phyloP scores from a whole-genome alignment of 2,888 invertebrate genomes.

The Eupithecia vulgata region DNA sequence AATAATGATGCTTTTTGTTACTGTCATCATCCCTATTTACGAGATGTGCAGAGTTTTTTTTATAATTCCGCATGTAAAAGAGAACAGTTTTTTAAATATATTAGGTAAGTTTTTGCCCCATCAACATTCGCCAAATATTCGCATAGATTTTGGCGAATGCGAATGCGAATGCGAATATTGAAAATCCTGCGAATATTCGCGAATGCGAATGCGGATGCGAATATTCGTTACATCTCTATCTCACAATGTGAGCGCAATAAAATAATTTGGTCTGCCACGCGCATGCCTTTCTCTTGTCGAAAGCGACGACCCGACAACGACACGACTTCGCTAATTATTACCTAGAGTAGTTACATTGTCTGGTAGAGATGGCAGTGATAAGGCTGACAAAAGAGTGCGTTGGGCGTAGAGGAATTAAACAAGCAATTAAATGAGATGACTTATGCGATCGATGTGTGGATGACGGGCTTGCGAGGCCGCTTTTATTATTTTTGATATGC shows the following conservation, averaged over 20 bases:
- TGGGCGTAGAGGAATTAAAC: neutral
- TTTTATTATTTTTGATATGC: neutral
- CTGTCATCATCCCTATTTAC: no score
- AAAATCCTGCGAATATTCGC: no score
- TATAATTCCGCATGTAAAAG: no score
- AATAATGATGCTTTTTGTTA: no score
- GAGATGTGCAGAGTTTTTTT: no score
- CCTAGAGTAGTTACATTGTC: neutral
- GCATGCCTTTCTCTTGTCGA: constrained; percentile 9
- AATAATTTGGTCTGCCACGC: neutral
- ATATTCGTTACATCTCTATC: no score
- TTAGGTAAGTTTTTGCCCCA: no score
- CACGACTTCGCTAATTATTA: constrained; percentile 11
- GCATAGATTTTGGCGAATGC: no score
- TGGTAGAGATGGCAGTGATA: neutral
- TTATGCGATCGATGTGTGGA: neutral
- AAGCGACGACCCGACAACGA: constrained; percentile 7
- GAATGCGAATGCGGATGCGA: no score
- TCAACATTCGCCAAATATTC: no score
- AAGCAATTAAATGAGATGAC: neutral
- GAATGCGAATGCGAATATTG: no score
- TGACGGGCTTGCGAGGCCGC: neutral
- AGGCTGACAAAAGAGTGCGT: constrained; percentile 3
- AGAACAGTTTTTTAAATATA: no score
- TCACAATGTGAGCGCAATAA: neutral